Conservation (phyloP, 2,797 vertebrate genomes). For the Salmo trutta region DNA sequence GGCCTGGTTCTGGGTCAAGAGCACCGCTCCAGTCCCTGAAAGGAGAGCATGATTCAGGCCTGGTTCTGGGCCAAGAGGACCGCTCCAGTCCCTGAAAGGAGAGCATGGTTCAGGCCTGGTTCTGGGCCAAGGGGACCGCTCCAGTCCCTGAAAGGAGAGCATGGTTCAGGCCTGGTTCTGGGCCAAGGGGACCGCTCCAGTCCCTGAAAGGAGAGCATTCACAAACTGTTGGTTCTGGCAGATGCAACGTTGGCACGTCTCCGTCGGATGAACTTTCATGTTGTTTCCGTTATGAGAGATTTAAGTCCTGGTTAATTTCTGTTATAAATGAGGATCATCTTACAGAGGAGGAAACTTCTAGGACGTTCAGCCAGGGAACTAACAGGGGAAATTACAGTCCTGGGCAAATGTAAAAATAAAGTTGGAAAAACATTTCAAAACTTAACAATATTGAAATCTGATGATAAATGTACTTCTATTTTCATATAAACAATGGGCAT, state of each 20-base stretch:
- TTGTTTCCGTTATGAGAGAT: conserved; percentile 45
- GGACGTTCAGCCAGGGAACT: not conserved
- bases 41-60: conserved; percentile 59
- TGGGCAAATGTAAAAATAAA: not conserved
- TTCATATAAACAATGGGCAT: conserved; percentile 21
- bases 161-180: conserved; percentile 72
- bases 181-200: conserved; percentile 72
- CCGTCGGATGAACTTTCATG: conserved; percentile 53
- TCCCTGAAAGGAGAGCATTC: conserved; percentile 76
- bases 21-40: conserved; percentile 68
- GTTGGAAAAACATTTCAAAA: not conserved
- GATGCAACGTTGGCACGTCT: conserved; percentile 57
- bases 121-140: conserved; percentile 69
- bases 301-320: conserved; percentile 33
- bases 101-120: conserved; percentile 64
- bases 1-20: conserved; percentile 71
- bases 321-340: conserved; percentile 37
- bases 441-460: not conserved
- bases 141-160: conserved; percentile 71
- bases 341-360: not conserved
- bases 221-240: conserved; percentile 67
- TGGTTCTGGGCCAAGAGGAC: conserved; percentile 73
- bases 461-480: not conserved
- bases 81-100: conserved; percentile 71
- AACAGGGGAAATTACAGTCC: not conserved